Base-by-base conservation (phyloP, 2,113 vertebrate genomes). In the Cephalopholis sonnerati region DNA sequence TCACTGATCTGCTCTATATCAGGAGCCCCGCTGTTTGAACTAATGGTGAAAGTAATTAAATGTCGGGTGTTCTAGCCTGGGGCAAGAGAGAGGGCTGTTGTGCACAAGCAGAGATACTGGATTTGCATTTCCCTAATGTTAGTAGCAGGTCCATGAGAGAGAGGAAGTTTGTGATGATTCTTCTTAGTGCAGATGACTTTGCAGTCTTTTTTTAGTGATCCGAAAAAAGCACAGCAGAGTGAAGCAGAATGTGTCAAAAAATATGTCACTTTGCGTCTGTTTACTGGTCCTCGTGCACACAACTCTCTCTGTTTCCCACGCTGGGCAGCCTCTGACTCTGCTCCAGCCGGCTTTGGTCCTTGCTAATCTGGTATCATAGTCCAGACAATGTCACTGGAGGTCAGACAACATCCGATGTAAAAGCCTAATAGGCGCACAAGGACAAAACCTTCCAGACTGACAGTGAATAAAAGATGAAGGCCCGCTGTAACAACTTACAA, bases 11-110 rank as follows among this genome's bases (percentile, higher is more conserved):
- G 83, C 57, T 75, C 59, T 32, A 44, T 67, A 81, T 82, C 84
- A 82, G 82, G 57, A 81, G 4, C 48, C 81, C 88, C 12, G 76
- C 84, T 69, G 84, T 77, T 89, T 84, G 78, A 85, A 83, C 84
- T 89, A 84, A 89, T 80, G 72, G 86, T 15, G 57, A 86, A 87
- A 83, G 81, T 91, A 88, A 93, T 94, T 90, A 89, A 88, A 89
- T 83, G 67, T 77, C 20, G 50, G 65, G n/a, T 69, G 79, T 66
- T 84, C 27, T 75, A 24, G 83, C 83, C 84, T 39, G 24, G 25
- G 70, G 89, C 76, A 55, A 83, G 75, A 87, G 63, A 59, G 62
- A 71, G 54, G 48, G 17, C 64, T 86, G 70, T 77, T 82, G 83
- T 36, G 61, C 72, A 78, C 55, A 69, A 66, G 64, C 44, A 46